These are phyloP conservation scores for Acipenser ruthenus DNA, from an alignment of 2,797 vertebrate species.

Conservation along the genomic window DNA sequence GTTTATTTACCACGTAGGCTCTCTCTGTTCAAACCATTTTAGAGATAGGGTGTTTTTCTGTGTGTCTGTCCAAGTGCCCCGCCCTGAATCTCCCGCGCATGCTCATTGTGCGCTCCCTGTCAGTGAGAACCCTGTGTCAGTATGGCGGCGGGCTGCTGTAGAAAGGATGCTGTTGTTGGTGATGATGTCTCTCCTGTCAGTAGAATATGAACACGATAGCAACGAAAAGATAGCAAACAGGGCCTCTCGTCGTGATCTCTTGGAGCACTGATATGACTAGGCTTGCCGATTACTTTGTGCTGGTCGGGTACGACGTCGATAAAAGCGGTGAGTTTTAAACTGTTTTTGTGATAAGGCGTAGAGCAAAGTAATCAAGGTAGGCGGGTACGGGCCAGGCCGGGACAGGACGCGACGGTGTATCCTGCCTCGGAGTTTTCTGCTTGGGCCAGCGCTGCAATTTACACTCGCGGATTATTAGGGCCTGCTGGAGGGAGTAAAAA, in stretches of 20 bases:
- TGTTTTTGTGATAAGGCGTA: conserved; percentile 25
- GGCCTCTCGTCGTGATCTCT: conserved; percentile 13
- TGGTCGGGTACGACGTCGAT: conserved; percentile 85
- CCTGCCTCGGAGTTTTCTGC: conserved; percentile 16
- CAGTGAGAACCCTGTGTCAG: conserved; percentile 62
- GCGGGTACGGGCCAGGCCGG: conserved; percentile 44
- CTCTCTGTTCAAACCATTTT: neutral
- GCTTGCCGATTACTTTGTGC: conserved; percentile 88
- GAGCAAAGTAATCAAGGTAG: conserved; percentile 31
- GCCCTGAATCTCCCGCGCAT: conserved; percentile 28
- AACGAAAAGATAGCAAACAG: conserved; percentile 42
- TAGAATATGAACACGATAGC: conserved; percentile 54
- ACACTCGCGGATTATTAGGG: conserved; percentile 27
- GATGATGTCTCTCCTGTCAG: conserved; percentile 46
- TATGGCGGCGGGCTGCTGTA: conserved; percentile 70
- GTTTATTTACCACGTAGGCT: neutral
- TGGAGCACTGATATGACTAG: conserved; percentile 66
- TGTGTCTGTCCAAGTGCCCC: conserved; percentile 8
- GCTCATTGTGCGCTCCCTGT: conserved; percentile 40
- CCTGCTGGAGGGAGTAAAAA: conserved; percentile 11
- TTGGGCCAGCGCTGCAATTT: conserved; percentile 10
- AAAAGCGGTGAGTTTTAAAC: conserved; percentile 76
- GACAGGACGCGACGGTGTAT: conserved; percentile 23
- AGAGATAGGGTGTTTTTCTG: too few relatives aligned
- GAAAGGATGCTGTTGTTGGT: conserved; percentile 67